Evolutionary conservation across 35 echinoderm and acorn worm genomes (phyloP).

Genomic region (Apostichopus californicus): DNA sequence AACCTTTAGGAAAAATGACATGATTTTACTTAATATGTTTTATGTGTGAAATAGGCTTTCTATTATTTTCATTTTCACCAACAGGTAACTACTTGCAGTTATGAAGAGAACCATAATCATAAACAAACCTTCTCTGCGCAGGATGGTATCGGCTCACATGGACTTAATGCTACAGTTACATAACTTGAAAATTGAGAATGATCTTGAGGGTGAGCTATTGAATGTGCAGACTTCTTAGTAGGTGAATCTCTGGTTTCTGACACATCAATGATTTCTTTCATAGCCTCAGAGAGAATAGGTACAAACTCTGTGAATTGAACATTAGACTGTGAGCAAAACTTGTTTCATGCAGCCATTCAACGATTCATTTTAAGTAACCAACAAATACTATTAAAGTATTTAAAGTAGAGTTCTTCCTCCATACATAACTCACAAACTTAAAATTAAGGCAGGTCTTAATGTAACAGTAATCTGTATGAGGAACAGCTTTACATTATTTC

Average conservation of each 20-base stretch:
- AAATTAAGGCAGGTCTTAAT: too few relatives aligned
- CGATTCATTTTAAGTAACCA: too few relatives aligned
- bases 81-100: too few relatives aligned
- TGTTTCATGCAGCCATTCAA: too few relatives aligned
- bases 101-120: not conserved
- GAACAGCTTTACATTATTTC: too few relatives aligned
- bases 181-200: slow-evolving; percentile 21
- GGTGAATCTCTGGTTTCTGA: not conserved
- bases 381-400: not conserved
- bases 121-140: not conserved
- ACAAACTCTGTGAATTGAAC: slow-evolving; percentile 9
- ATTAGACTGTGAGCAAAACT: not conserved
- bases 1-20: too few relatives aligned
- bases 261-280: slow-evolving; percentile 46
- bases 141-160: not conserved
- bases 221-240: not conserved
- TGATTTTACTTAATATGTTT: too few relatives aligned
- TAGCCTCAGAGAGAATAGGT: slow-evolving; percentile 37
- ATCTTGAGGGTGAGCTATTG: not conserved
- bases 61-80: too few relatives aligned
- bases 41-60: too few relatives aligned
- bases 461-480: too few relatives aligned
- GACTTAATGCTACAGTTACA: slow-evolving; percentile 22
- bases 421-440: too few relatives aligned
- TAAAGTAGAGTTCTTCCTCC: too few relatives aligned